Conservation (phyloP, 2,888 invertebrate species). For the Thysanoteuthis rhombus region DNA sequence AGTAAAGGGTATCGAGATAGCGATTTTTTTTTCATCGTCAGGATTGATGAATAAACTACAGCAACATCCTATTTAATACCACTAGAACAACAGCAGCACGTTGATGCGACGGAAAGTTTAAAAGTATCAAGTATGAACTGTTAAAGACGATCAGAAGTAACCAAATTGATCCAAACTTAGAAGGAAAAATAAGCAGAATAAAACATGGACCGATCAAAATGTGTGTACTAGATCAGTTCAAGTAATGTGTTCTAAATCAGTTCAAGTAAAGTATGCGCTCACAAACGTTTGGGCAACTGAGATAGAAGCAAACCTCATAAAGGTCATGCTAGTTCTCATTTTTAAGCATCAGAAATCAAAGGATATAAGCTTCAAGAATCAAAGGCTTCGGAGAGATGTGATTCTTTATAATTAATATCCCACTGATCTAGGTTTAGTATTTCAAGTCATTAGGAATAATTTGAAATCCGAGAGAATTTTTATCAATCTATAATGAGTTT, state of each 20-base stretch:
- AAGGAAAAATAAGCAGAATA: not conserved
- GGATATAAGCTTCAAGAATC: no score
- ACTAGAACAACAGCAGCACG: no score
- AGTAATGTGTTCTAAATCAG: not conserved
- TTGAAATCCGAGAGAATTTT: not conserved
- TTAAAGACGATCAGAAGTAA: no score
- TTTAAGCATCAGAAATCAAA: not conserved
- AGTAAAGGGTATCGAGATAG: no score
- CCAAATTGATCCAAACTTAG: no score
- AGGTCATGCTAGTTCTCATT: not conserved
- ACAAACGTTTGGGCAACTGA: not conserved
- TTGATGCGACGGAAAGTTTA: no score
- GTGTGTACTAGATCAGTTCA: not conserved
- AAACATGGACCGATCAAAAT: not conserved
- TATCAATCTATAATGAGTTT: not conserved
- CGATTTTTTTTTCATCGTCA: no score
- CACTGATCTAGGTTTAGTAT: not conserved
- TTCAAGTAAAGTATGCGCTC: not conserved
- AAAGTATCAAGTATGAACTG: no score
- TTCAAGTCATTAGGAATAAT: slow-evolving; percentile 1
- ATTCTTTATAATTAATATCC: not conserved
- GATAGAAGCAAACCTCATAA: not conserved
- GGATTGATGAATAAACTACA: no score
- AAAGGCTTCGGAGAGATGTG: not conserved
- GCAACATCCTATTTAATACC: no score